Conservation (phyloP, 2,113 vertebrate genomes). For the Lucifuga dentata region DNA sequence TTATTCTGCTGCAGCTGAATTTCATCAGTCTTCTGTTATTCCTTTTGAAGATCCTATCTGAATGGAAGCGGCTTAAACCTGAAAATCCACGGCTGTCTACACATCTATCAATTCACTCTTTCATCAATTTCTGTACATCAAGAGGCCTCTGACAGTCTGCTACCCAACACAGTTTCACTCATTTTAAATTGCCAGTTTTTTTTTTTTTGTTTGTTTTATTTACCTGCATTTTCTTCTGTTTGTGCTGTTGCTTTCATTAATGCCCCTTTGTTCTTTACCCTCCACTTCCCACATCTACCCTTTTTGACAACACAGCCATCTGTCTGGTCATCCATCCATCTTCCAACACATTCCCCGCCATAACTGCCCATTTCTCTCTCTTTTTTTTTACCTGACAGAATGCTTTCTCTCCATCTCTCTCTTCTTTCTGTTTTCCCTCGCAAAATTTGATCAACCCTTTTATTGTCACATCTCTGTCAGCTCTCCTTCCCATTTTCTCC, state of each 20-base stretch:
- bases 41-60: constrained; percentile 69
- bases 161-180: constrained; percentile 2
- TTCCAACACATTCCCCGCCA: constrained; percentile 50
- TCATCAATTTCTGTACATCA: constrained; percentile 59
- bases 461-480: constrained; percentile 27
- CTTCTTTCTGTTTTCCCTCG: no score
- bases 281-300: constrained; percentile 56
- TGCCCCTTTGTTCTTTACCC: constrained; percentile 57
- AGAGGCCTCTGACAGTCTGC: not conserved
- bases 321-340: constrained; percentile 68
- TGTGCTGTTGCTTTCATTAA: constrained; percentile 4
- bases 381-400: constrained; percentile 32
- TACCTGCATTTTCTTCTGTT: constrained; percentile 10
- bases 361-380: constrained; percentile 43
- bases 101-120: constrained; percentile 55
- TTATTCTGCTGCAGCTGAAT: constrained; percentile 55
- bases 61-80: constrained; percentile 55
- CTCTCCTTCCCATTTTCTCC: constrained; percentile 8
- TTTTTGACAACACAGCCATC: constrained; percentile 54
- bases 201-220: constrained; percentile 13
- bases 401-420: constrained; percentile 40
- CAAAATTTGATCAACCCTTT: no score
- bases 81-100: constrained; percentile 63
- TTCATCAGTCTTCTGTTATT: constrained; percentile 69
- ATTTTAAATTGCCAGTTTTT: constrained; percentile 20